Conservation (phyloP, 2,888 invertebrate genomes). For the Campoletis raptor region DNA sequence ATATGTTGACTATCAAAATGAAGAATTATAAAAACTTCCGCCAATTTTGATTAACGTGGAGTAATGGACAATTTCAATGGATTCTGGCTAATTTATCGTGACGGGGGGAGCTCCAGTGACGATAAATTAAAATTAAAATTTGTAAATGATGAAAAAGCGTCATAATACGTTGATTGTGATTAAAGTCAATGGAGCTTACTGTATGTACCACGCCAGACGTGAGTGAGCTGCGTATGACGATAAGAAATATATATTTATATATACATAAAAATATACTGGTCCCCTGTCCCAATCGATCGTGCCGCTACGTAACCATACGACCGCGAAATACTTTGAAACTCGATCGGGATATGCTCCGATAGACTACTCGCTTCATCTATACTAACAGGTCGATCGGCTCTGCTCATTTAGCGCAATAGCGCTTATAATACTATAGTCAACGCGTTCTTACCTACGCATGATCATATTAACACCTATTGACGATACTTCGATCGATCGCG, state of each 20-base stretch:
- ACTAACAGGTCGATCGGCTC: slow-evolving; percentile 48
- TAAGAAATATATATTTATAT: slow-evolving; percentile 3
- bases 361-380: slow-evolving; percentile 41
- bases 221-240: slow-evolving; percentile 34
- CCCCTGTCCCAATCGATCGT: slow-evolving; percentile 41
- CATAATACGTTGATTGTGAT: not conserved
- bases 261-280: slow-evolving; percentile 6
- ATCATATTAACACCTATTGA: not conserved
- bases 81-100: not conserved
- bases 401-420: slow-evolving; percentile 56
- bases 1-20: no score
- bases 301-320: slow-evolving; percentile 41
- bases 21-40: no score
- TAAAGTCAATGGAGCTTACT: slow-evolving; percentile 39
- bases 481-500: slow-evolving; percentile 52
- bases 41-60: no score
- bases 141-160: not conserved
- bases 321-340: slow-evolving; percentile 64
- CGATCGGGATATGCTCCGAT: slow-evolving; percentile 60
- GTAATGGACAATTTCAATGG: no score
- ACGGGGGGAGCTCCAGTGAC: not conserved
- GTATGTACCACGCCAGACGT: slow-evolving; percentile 49
- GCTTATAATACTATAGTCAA: slow-evolving; percentile 25
- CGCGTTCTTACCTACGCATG: slow-evolving; percentile 29
- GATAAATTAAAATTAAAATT: not conserved